Base-by-base conservation (phyloP, 53 echinoderm and acorn worm species). In the Patiria pectinifera region DNA sequence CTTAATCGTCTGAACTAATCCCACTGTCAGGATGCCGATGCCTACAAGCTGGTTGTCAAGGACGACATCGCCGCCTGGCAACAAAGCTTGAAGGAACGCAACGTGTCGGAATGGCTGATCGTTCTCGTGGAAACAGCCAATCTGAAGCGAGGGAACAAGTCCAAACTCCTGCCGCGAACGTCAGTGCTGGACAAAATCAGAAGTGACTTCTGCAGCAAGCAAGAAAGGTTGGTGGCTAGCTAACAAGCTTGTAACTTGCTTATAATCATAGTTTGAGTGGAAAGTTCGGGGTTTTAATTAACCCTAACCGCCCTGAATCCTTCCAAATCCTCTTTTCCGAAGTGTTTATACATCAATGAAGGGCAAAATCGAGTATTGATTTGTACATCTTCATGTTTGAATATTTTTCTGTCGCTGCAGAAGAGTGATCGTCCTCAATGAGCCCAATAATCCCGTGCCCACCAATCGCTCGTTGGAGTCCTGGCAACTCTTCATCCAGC, bases 181-280 rank as follows among this genome's bases (percentile, higher is more conserved):
- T 99, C 99, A 2, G 99, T 99, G 18, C 84, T 97, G 13, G 99
- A 99, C 82, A 99, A 97, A 80, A 99, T 99, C 45, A 94, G 85
- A 61, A 97, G 92, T 89, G 99, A 99, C 76, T 99, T 99, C 88
- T 99, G 99, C 85, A 96, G 99, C 48, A 94, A 96, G 60, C 99
- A 99, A 25, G 99, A 99, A 75, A 99, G 97, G 99, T 95, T 48
- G 44, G 95, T 48, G 26, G 15, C 49, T 48, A 25, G 1, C 53
- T 53, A 53, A 8, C 53, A 53, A 53, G 8, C 53, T 53, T 53
- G 53, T 53, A 8, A 5, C 53, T 8, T 53, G 53, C 53, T 53
- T 53, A 8, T 53, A 53, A 8, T 53, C 53, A 8, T 53, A 8
- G 53, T 8, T 53, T 53, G 53, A 53, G 2, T 53, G 8, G 8